Evolutionary conservation across 2,113 vertebrate genomes (phyloP), one percentile per base, ranked within the genome.

Genomic region (Dipodomys ordii): DNA sequence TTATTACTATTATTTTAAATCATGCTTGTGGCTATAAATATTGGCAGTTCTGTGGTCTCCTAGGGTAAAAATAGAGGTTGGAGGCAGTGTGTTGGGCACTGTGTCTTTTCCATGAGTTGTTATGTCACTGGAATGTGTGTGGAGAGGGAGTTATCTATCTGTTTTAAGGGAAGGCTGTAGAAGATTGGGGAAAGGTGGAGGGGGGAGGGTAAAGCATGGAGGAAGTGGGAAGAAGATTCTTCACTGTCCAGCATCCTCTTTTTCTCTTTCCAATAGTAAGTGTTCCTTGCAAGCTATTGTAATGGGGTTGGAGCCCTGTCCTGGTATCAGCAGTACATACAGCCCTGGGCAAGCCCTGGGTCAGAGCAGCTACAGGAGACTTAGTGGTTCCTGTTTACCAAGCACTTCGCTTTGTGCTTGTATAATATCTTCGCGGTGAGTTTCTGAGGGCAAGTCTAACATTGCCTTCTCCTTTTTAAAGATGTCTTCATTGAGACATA

Each of bases 31-130:
- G 53, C 53, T 73, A 30, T 83, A 6, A 49, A 46, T n/a, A 3
- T 18, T 4, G 3, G 77, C 30, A 32, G 46, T 91, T 67, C 44
- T 71, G 30, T 15, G 57, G 13, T 71, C 32, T 81, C 57, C 20
- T 23, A 15, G 44, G 23, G 30, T 72, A 44, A 64, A 83, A 88
- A 77, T 11, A 39, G 76, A 67, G 11, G 7, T 16, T 82, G 73
- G 74, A 85, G 69, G 67, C 15, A 12, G 27, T 12, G 0, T 20
- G 12, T 7, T 6, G 44, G 30, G 16, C 78, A 19, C 7, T 85
- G 76, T 20, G 20, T 76, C 89, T 95, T 90, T 77, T 87, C 74
- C 87, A 73, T 19, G 69, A 82, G 62, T 49, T 77, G 30, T 46
- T 84, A 60, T 64, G 65, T 96, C 73, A 22, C 0, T 73, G 77